Evolutionary conservation across 2,888 invertebrate species (phyloP).

Genomic region (Labia minor): DNA sequence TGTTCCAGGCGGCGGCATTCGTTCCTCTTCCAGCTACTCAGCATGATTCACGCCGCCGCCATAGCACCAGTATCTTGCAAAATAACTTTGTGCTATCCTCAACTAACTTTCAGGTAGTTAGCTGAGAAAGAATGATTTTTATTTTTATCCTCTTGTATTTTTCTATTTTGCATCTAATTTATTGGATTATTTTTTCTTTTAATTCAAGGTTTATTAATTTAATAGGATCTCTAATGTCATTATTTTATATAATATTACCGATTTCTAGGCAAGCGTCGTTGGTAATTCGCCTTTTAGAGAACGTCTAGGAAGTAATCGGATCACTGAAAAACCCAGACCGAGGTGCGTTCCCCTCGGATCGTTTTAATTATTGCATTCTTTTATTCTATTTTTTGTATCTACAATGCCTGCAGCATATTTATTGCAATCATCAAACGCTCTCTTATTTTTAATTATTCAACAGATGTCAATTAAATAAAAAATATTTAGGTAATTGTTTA

Average conservation of each 20-base stretch:
- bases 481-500: no score
- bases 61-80: slow-evolving; percentile 25
- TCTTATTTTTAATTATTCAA: no score
- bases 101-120: slow-evolving; percentile 24
- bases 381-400: no score
- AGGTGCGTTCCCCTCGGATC: slow-evolving; percentile 53
- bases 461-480: no score
- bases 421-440: no score
- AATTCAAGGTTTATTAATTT: neutral
- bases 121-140: slow-evolving; percentile 14
- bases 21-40: neutral
- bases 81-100: slow-evolving; percentile 18
- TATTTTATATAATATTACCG: neutral
- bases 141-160: neutral
- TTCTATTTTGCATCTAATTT: neutral
- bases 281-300: slow-evolving; percentile 78
- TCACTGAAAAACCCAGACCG: slow-evolving; percentile 70
- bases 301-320: slow-evolving; percentile 76
- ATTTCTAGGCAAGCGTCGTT: slow-evolving; percentile 45
- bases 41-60: slow-evolving; percentile 22
- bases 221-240: neutral
- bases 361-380: slow-evolving; percentile 34
- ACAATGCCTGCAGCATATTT: no score
- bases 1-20: slow-evolving; percentile 4
- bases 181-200: slow-evolving; percentile 14